These are phyloP conservation scores for Tetramorium parvispinum DNA, from an alignment of 1,140 invertebrate species.

Conservation along the genomic window DNA sequence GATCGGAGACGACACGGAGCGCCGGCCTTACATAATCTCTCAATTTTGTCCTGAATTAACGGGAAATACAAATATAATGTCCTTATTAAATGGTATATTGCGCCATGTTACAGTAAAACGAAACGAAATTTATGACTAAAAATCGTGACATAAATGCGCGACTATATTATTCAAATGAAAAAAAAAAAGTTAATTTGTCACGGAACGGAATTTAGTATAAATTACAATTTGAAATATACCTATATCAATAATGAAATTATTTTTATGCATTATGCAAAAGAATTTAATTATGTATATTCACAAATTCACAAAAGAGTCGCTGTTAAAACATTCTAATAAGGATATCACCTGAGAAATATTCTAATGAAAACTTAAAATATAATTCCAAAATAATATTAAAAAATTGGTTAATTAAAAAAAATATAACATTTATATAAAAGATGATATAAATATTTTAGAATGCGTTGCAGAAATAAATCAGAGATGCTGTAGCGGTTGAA, in stretches of 20 bases:
- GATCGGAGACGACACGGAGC: conserved; percentile 44
- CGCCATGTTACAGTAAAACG: background rate
- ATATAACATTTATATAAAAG: background rate
- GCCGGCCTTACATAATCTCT: conserved; percentile 58
- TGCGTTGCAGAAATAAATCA: background rate
- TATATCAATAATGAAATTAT: conserved; percentile 6
- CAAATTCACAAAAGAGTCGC: background rate
- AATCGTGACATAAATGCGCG: background rate
- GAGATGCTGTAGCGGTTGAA: background rate
- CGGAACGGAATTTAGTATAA: background rate
- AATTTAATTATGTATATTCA: background rate
- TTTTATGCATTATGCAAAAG: background rate
- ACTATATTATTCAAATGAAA: background rate
- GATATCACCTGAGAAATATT: conserved; percentile 1
- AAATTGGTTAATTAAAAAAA: background rate
- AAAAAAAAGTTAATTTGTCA: background rate
- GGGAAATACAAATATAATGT: background rate
- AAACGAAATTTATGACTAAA: background rate
- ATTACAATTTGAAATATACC: conserved; percentile 15
- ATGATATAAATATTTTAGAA: background rate
- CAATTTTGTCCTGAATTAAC: conserved; percentile 16
- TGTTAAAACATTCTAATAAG: conserved; percentile 12
- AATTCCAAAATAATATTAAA: background rate
- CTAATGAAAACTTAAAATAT: background rate
- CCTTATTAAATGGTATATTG: background rate